Conservation (phyloP, 2,113 vertebrate species). For the Serinus canaria region DNA sequence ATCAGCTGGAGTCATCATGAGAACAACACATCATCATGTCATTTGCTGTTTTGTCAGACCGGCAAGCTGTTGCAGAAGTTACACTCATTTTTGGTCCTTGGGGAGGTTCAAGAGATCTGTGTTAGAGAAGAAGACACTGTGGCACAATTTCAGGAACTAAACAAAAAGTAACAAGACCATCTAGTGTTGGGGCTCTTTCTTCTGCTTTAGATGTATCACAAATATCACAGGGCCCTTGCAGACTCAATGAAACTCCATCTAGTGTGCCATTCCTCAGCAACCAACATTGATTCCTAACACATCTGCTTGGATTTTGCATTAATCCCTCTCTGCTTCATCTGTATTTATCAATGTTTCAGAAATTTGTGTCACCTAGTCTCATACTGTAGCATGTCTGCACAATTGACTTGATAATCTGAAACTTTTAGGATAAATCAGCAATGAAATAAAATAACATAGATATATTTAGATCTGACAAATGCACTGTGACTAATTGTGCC, state of each 20-base stretch:
- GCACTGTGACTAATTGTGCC: background rate
- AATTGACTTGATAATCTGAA: background rate
- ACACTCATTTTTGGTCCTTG: background rate
- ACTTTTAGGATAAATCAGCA: background rate
- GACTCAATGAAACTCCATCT: background rate
- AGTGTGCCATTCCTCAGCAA: background rate
- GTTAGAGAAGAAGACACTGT: background rate
- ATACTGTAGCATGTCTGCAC: background rate
- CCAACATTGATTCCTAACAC: background rate
- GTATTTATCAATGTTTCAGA: slow-evolving; percentile 4
- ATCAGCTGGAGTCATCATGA: background rate
- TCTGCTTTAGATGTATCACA: background rate
- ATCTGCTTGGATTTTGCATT: background rate
- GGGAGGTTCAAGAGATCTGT: background rate
- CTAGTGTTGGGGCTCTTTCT: background rate
- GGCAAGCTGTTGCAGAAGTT: background rate
- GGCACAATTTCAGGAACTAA: background rate
- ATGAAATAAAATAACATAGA: background rate
- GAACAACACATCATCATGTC: background rate
- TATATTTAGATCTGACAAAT: background rate
- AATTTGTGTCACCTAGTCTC: background rate
- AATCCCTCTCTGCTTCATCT: background rate
- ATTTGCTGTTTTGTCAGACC: background rate
- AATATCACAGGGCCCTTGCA: background rate
- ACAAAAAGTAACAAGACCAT: background rate